Base-by-base conservation (phyloP, 2,113 vertebrate species). In the Halcyon senegalensis region DNA sequence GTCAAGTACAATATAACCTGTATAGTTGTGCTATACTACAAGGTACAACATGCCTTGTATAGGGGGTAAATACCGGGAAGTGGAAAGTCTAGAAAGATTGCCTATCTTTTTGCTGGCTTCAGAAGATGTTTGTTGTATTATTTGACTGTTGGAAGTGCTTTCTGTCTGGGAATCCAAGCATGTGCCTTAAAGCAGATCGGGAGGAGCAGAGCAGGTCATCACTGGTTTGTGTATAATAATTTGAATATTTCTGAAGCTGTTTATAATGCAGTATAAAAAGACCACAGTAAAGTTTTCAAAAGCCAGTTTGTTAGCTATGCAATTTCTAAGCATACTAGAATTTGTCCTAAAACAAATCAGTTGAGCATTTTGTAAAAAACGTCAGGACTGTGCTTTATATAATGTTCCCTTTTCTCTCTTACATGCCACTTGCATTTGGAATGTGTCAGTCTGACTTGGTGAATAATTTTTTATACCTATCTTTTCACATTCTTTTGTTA, bases 371-470 rank as follows among this genome's bases (percentile, higher is more conserved):
- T 53, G 44, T 27, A 7, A 8, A 67, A 59, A 62, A 41, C 8
- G 24, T 68, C 18, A 78, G 70, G 31, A 78, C 24, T 18, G 5
- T 89, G 48, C 31, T 89, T 82, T 89, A 21, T 94, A 24, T 84
- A 87, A 95, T 31, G 9, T 82, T 69, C 64, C 59, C 53, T 90
- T 77, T 90, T 90, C 72, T 92, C 63, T 95, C 76, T 88, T 92
- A 90, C 69, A 84, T 84, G 73, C 90, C 73, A 72, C 84, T 94
- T 94, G 60, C 41, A 66, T 82, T 90, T 84, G 86, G 83, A 92
- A 81, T 81, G 33, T 95, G 69, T 94, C 86, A 89, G 83, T 92
- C 80, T 94, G 86, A 94, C 87, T 87, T 50, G 77, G 86, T 90
- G 92, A 94, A 95, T 92, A 90, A 64, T 24, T 48, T 94, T 94